A percentile compares a stretch with the other conserved stretches of the same genome.
Evolutionary conservation across 2,888 invertebrate genomes (phyloP).

Genomic region (Machimus rusticus): DNA sequence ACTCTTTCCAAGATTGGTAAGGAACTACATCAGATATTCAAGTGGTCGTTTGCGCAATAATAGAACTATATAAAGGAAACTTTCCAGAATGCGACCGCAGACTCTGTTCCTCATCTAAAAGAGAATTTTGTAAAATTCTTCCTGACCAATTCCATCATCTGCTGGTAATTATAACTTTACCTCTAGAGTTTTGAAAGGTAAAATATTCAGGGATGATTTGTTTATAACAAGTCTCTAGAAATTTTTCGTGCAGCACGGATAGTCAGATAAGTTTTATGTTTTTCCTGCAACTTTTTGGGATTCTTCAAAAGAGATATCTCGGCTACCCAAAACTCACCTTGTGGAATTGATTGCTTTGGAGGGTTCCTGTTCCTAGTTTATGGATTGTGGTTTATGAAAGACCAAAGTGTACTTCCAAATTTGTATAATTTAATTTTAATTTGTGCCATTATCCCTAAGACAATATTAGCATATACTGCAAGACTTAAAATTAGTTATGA

Average conservation of each 20-base stretch:
- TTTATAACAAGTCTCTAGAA: background rate
- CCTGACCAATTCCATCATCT: background rate
- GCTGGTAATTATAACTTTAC: background rate
- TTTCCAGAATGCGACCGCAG: constrained; percentile 4
- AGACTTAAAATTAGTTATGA: background rate
- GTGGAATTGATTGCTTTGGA: background rate
- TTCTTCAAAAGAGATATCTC: background rate
- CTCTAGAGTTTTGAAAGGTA: background rate
- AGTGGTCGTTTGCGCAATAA: constrained; percentile 26
- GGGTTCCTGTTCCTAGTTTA: background rate
- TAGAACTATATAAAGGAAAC: constrained; percentile 16
- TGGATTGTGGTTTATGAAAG: background rate
- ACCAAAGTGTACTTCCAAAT: background rate
- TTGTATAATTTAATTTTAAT: background rate
- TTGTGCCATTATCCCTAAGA: background rate
- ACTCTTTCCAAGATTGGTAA: background rate
- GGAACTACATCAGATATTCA: background rate
- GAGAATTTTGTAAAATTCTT: constrained; percentile 15
- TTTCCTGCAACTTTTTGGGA: background rate
- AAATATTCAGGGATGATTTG: constrained; percentile 5
- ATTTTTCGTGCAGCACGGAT: background rate
- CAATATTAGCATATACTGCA: background rate
- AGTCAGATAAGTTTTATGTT: background rate
- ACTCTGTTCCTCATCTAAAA: background rate
- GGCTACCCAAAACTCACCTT: background rate